Evolutionary conservation across 2,888 invertebrate genomes (phyloP), one percentile per base, ranked within the genome.

Genomic region (Tetrapedia diversipes): DNA sequence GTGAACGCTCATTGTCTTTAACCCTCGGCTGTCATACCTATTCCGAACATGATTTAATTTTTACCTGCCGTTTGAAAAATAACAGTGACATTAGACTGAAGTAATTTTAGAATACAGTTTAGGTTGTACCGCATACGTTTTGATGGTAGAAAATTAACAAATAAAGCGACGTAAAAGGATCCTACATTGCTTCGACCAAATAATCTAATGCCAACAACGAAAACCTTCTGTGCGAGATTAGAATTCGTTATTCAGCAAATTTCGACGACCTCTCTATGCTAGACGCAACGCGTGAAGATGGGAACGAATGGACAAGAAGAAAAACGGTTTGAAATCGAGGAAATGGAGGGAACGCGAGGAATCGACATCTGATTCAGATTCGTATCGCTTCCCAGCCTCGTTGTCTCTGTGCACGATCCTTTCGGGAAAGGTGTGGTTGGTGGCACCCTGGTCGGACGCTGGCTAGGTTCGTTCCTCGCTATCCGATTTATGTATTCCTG

Each of bases 401-500:
- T 19, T 32, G 19, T 47, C 32, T 61, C 47, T 68, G 57, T 22
- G 19, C 32, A 37, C 67, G 68, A 73, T 81, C 66, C 77, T 65
- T 60, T 70, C 56, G 66, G 51, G 70, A 53, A 80, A 84, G 85
- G 84, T 72, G 85, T 80, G 81, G 84, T 81, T 78, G 75, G 60
- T 82, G 72, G 81, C 78, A 77, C 68, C 70, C 78, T 43, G 68
- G 59, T 43, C 61, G 61, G 72, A 57, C 37, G 59, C 65, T 61
- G 59, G 56, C 61, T 53, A 51, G 60, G 63, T 69, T 68, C 56
- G 66, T 63, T 79, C 68, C 49, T 81, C 76, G 53, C 84, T 86
- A 84, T 85, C 84, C 79, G 83, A 87, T 89, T 90, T 87, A 87
- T 87, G 86, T 86, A 83, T 85, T 80, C 81, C 82, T 68, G 82